A percentile compares a stretch with the other conserved stretches of the same genome.
These are phyloP conservation scores for Itoplectis maculator DNA, from an alignment of 2,888 invertebrate species.

Conservation along the genomic window DNA sequence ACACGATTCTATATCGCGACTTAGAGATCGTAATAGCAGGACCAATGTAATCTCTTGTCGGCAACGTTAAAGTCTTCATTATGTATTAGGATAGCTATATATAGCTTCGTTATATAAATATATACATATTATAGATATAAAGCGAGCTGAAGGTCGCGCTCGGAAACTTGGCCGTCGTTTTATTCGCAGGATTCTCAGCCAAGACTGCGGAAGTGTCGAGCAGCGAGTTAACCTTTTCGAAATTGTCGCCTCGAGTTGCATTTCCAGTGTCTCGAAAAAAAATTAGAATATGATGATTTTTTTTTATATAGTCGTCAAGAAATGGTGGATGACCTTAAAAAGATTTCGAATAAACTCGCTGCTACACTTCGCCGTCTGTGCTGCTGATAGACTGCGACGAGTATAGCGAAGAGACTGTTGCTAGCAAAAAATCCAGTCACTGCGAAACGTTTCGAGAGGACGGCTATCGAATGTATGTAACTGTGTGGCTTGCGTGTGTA, in stretches of 20 bases:
- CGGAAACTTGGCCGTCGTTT: conserved; percentile 11
- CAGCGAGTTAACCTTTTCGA: neutral
- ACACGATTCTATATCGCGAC: conserved; percentile 60
- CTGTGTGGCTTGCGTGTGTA: conserved; percentile 35
- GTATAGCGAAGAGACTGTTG: neutral
- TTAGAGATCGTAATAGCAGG: conserved; percentile 58
- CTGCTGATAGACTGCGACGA: neutral
- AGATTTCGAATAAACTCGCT: too few relatives aligned
- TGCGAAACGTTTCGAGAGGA: conserved; percentile 7
- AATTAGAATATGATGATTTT: neutral
- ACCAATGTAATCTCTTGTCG: conserved; percentile 60
- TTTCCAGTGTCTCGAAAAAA: neutral
- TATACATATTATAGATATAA: conserved; percentile 18
- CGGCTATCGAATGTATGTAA: conserved; percentile 21
- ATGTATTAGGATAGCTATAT: conserved; percentile 42
- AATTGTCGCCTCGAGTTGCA: neutral
- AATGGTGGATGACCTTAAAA: too few relatives aligned
- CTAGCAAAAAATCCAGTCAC: conserved; percentile 9
- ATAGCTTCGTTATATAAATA: conserved; percentile 41
- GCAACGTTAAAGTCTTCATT: conserved; percentile 53
- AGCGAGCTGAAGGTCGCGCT: conserved; percentile 8
- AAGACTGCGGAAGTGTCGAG: neutral
- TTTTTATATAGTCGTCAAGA: too few relatives aligned
- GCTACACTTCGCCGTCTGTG: neutral
- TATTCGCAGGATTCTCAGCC: neutral